Base-by-base conservation (phyloP, 2,113 vertebrate genomes). In the Scomber scombrus region DNA sequence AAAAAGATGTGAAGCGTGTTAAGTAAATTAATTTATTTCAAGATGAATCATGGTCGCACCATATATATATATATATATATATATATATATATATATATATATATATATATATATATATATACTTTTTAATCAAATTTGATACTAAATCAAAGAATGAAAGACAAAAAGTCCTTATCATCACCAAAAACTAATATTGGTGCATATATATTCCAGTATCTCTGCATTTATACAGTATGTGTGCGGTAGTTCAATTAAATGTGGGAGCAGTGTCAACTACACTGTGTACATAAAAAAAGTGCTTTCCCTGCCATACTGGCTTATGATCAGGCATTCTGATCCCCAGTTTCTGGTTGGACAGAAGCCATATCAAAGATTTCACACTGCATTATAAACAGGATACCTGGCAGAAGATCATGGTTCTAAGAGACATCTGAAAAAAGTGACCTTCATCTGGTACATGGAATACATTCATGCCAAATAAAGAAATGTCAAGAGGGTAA, bases 371-470 rank as follows among this genome's bases (percentile, higher is more conserved):
- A 13, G 69, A 56, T 73, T 75, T 78, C 51, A 62, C 67, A 79
- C 67, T 86, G 87, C 69, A 84, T 84, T 80, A 74, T 81, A 85
- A 91, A 90, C 61, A 64, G 80, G 78, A 89, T 79, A 89, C 81
- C 78, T 83, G 71, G 75, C 79, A 70, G 71, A 87, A 31, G 61
- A 81, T 69, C 14, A 52, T 21, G 43, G 76, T 74, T 66, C 65
- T 62, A 45, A 8, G 50, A 69, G 72, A 46, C 21, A 31, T 55
- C 34, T 46, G 60, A 40, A 21, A 29, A 47, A 82, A 84, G 77
- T 85, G 74, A 83, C 77, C 84, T 84, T 83, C 58, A 85, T 62
- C 64, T 60, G 13, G 18, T 54, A 50, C 51, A 66, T 65, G 58
- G 14, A 64, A 45, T n/a, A 4, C 10, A 68, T 52, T 6, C 21